Evolutionary conservation across 2,888 invertebrate species (phyloP).

Genomic region (Charanyca ferruginea): DNA sequence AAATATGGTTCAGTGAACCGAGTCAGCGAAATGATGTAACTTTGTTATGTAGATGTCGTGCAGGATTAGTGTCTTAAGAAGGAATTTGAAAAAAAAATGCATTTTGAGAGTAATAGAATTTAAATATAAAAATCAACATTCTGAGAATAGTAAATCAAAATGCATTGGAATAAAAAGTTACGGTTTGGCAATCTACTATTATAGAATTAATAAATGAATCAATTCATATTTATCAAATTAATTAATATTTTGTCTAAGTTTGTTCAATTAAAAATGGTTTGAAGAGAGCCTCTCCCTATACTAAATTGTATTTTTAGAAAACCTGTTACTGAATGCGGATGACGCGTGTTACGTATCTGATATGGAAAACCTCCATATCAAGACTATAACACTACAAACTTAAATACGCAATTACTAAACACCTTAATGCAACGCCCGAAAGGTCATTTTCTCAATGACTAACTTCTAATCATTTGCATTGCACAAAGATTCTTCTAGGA

Average conservation of each 20-base stretch:
- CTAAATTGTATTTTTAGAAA: neutral
- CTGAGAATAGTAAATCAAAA: neutral
- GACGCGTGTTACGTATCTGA: slow-evolving; percentile 22
- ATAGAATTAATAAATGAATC: too few relatives aligned
- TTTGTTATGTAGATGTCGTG: slow-evolving; percentile 1
- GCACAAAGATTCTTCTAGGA: slow-evolving; percentile 75
- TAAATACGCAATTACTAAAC: slow-evolving; percentile 35
- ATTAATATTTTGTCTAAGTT: neutral
- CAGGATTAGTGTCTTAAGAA: neutral
- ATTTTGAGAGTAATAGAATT: neutral
- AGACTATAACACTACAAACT: slow-evolving; percentile 28
- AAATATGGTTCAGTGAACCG: slow-evolving; percentile 21
- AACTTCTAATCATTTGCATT: slow-evolving; percentile 65
- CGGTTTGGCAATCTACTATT: neutral
- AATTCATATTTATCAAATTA: neutral
- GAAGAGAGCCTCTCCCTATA: neutral
- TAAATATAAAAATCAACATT: neutral
- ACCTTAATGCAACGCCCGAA: slow-evolving; percentile 63
- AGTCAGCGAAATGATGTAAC: slow-evolving; percentile 3
- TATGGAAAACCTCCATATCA: slow-evolving; percentile 15
- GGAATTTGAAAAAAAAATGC: neutral
- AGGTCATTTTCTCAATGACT: slow-evolving; percentile 68
- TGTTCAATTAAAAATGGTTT: neutral
- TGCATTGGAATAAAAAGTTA: neutral
- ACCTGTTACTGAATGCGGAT: slow-evolving; percentile 19